Base-by-base conservation (phyloP, 2,888 invertebrate genomes). In the Trypoxylon attenuatum region DNA sequence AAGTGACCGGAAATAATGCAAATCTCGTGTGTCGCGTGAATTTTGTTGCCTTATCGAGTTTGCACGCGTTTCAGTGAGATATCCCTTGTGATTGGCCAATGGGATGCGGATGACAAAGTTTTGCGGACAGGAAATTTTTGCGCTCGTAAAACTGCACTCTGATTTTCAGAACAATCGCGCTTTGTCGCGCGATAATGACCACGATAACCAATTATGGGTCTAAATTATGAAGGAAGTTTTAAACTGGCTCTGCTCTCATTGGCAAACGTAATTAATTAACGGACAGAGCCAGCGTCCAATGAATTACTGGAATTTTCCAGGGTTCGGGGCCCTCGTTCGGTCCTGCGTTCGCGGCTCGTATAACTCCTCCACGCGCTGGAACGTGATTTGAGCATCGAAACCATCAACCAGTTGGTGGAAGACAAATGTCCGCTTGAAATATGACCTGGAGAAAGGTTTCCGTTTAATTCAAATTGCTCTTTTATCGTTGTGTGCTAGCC, bases 341-440 rank as follows among this genome's bases (percentile, higher is more conserved):
- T 19, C 2, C 18, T 2, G 6, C 10, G 18, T 10, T 23, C 13
- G 10, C 16, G 23, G 22, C 23, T 47, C 43, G 5, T 50, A 43
- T 8, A 55, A 50, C 33, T 25, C 52, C 18, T 21, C 38, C 25
- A 5, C 10, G 1, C 21, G 51, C 42, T 29, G 39, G 5, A 15
- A 55, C 21, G 53, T 46, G 46, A 56, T 59, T 50, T 21, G 46
- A n/a, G 27, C 41, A 27, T 59, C 54, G 50, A 39, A 59, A 57
- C 25, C 45, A 25, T 45, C 42, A 19, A 53, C 33, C 15, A 41
- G 38, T 22, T 38, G 25, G 50, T 38, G 61, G 56, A 69, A 73
- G 78, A 81, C 73, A 77, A 80, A 83, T 81, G 73, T 57, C 56
- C 47, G 49, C 65, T 69, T 81, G 81, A 78, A 79, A 82, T 77